phyloP scores from a whole-genome alignment of 2,113 vertebrate species.

The Podarcis raffonei region DNA sequence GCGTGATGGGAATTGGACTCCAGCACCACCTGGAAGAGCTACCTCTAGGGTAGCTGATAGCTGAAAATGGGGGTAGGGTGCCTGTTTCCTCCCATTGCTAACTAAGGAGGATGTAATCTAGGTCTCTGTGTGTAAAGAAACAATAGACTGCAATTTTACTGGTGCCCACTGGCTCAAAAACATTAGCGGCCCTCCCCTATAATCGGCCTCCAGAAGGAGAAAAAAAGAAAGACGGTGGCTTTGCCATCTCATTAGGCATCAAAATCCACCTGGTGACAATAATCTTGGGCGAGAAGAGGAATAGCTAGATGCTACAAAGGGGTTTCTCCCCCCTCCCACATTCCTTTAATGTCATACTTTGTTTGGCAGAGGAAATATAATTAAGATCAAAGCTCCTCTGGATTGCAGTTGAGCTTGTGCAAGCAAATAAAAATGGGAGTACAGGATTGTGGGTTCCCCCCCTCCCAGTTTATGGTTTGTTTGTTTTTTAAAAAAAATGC shows the following conservation, averaged over 20 bases:
- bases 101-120: too few relatives aligned
- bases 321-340: background rate
- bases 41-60: too few relatives aligned
- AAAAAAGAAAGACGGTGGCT: too few relatives aligned
- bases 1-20: too few relatives aligned
- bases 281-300: background rate
- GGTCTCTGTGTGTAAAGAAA: too few relatives aligned
- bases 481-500: background rate
- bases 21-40: too few relatives aligned
- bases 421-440: background rate
- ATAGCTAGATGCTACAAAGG: background rate
- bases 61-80: too few relatives aligned
- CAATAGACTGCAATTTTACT: too few relatives aligned
- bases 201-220: too few relatives aligned
- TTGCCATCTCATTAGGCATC: background rate
- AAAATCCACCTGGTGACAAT: background rate
- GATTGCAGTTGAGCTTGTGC: background rate
- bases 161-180: too few relatives aligned
- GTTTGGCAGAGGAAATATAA: conserved; percentile 21
- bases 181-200: too few relatives aligned
- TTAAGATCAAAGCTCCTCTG: background rate
- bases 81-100: too few relatives aligned
- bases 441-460: background rate
- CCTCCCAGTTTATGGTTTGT: background rate
- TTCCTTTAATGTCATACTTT: background rate